Base-by-base conservation (phyloP, 1,140 invertebrate species). In the Plectrocnemia conspersa region DNA sequence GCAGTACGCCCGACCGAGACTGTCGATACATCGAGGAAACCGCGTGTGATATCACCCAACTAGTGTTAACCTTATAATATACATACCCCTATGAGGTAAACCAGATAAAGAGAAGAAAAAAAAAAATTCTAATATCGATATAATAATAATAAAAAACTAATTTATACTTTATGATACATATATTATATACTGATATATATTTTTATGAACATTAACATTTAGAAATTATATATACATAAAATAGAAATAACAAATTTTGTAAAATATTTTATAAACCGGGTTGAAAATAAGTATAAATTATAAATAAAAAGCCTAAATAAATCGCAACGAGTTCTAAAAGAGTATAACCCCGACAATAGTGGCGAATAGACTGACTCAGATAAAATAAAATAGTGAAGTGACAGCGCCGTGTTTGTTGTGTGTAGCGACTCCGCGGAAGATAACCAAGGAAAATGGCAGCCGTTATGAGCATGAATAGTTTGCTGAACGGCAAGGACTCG, bases 401-500 rank as follows among this genome's bases (percentile, higher is more conserved):
- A n/a, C n/a, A n/a, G 6, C 3, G 16, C 11, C 25, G 44, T 18
- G 23, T 29, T n/a, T n/a, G 44, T 24, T 13, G 16, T 19, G 9
- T 15, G 33, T 27, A 47, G 3, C 10, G 36, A 40, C 9, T 18
- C 36, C 16, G 22, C 25, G n/a, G 25, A 16, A 13, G 36, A 38
- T 63, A 58, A 59, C 64, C 64, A 66, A 68, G 53, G 69, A 71
- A 77, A 60, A 88, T 90, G 89, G 88, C 89, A 74, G 93, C n/a
- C n/a, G n/a, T 95, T 88, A 91, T 94, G 70, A 94, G 93, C 82
- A 93, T 96, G 84, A 93, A 92, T 80, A 95, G 91, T 80, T 82
- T 96, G 68, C 81, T 95, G 59, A 95, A 96, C 77, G 92, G 92
- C 65, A 99, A 99, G 79, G 97, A 99, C 80, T 98, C 96, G 58